Conservation (phyloP, 2,113 vertebrate genomes). For the Mesitornis unicolor region DNA sequence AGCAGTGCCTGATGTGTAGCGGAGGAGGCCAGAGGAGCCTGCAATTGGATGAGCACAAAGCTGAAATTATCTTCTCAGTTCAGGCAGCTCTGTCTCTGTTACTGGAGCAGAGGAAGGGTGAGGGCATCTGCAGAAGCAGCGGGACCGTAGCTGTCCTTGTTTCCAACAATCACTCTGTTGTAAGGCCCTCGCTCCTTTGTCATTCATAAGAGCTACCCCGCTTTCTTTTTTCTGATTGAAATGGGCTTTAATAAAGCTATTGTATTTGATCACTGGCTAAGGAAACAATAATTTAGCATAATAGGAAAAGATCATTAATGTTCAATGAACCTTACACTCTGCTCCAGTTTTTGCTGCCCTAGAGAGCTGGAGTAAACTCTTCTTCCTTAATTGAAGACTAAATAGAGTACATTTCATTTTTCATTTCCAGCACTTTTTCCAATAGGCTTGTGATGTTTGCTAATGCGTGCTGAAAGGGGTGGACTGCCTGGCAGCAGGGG, state of each 20-base stretch:
- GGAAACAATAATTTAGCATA: constrained; percentile 68
- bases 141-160: neutral
- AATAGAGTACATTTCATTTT: constrained; percentile 67
- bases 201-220: neutral
- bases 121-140: neutral
- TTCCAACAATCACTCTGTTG: neutral
- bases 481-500: neutral
- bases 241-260: constrained; percentile 74
- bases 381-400: constrained; percentile 70
- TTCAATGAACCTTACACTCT: constrained; percentile 66
- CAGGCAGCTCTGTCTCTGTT: neutral
- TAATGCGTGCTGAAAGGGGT: constrained; percentile 27
- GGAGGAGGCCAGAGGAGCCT: neutral
- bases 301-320: constrained; percentile 72
- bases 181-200: neutral
- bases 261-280: constrained; percentile 75
- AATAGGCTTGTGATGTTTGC: constrained; percentile 60
- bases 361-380: constrained; percentile 68
- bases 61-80: neutral
- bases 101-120: neutral
- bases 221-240: constrained; percentile 51
- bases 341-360: constrained; percentile 64
- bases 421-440: constrained; percentile 67
- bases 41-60: neutral
- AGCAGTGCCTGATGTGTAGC: neutral